phyloP scores from a whole-genome alignment of 2,797 vertebrate genomes.

The Siniperca scherzeri region DNA sequence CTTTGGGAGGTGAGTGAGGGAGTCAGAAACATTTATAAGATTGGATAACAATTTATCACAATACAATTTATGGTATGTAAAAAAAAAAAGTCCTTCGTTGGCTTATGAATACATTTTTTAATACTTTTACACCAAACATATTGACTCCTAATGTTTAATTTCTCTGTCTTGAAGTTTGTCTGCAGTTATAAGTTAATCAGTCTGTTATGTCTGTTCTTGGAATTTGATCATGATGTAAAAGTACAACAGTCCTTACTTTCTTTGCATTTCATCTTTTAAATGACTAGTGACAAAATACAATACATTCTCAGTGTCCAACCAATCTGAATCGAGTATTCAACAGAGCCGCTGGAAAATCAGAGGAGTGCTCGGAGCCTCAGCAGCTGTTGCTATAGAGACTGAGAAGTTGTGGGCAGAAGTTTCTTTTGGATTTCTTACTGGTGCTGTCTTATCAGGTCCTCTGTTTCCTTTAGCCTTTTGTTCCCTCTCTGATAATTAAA shows the following conservation, averaged over 20 bases:
- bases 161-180: not conserved
- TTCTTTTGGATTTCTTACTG: conserved; percentile 67
- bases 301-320: conserved; percentile 29
- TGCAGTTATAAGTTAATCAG: not conserved
- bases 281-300: conserved; percentile 14
- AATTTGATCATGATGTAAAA: not conserved
- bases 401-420: conserved; percentile 71
- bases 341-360: conserved; percentile 51
- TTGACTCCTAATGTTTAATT: not conserved
- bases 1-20: conserved; percentile 15
- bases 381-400: conserved; percentile 85
- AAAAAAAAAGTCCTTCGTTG: not conserved
- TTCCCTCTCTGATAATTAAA: conserved; percentile 44
- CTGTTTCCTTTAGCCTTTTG: conserved; percentile 50
- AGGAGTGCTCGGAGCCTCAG: conserved; percentile 52
- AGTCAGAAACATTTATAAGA: conserved; percentile 4
- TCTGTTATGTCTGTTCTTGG: not conserved
- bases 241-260: not conserved
- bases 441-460: conserved; percentile 44
- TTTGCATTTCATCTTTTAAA: conserved; percentile 14
- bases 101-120: not conserved
- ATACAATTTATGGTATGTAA: not conserved
- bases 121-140: not conserved
- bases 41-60: not conserved
- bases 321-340: conserved; percentile 44